Base-by-base conservation (phyloP, 2,797 vertebrate genomes). In the Odontamblyopus rebecca region DNA sequence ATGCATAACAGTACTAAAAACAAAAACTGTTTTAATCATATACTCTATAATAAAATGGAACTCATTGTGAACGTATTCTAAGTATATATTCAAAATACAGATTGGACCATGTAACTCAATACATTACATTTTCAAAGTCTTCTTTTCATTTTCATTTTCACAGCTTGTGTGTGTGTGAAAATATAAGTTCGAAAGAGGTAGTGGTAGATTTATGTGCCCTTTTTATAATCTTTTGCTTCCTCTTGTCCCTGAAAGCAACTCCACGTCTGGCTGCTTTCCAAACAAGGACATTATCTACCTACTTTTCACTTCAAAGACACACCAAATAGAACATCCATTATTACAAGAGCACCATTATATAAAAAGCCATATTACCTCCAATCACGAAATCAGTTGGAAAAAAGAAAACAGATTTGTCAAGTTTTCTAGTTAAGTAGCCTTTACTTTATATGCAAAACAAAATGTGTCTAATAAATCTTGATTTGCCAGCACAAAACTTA, bases 391-490 rank as follows among this genome's bases (percentile, higher is more conserved):
- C 13, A 51, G 61, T 60, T 63, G 23, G 66, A 38, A 51, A 56
- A 41, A 53, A 13, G 41, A 41, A 71, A 35, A 59, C 48, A 29
- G 5, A 32, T 81, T 77, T 64, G 69, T 75, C 48, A 71, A 71
- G 74, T 82, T 83, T 74, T 35, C 64, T 71, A 74, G 81, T 81
- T 71, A 84, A 76, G 68, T 72, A 83, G 71, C 11, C 8, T 29
- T 44, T 4, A 9, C 8, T 29, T 44, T 3, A 9, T 80, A 73
- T 54, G 72, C 81, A 74, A 67, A 81, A 82, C 65, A 73, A 78
- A 86, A 76, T 75, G 70, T 30, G 53, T 75, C 77, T 80, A 84
- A 92, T 89, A 88, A 89, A 93, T 92, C 86, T 88, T 70, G 73
- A 91, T 93, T 91, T 91, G 75, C 76, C 48, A 50, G 69, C 70